Base-by-base conservation (phyloP, 2,797 vertebrate genomes). In the Mareca penelope region DNA sequence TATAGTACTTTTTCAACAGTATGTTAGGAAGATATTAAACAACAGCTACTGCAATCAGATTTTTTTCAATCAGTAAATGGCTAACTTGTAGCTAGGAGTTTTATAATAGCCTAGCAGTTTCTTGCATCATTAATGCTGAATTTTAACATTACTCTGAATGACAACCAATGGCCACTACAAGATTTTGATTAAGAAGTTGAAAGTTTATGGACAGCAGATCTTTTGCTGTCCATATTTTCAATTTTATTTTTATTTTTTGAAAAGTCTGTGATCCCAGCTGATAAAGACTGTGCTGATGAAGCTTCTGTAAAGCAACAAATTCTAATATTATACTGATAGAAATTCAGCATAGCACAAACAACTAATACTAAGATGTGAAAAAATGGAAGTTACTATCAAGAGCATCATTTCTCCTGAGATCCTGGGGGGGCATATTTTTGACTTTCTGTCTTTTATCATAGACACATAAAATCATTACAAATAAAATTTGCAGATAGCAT, bases 381-480 rank as follows among this genome's bases (percentile, higher is more conserved):
- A 89, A 92, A 72, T 39, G 22, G 39, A 92, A 93, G 50, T 42
- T 55, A 72, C 37, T 69, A 29, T 5, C 44, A 22, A 84, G 65
- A 61, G 64, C 24, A 40, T 15, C 17, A 50, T 63, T 85, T 88
- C 78, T 90, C 33, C 28, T 61, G 75, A 79, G 28, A 89, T 84
- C 11, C 28, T 1, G 39, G 0, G 7, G 16, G 61, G 42, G 28
- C n/a, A 23, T 72, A 65, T 57, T 91, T 94, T 91, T 85, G 52
- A 88, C 33, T 24, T 89, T 22, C 59, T n/a, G 26, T 44, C 60
- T 73, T 80, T 85, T 91, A 85, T 61, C 60, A 63, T 82, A 71
- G 84, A 89, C 77, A 64, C 53, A 67, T 50, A 73, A 85, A 82
- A 89, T 73, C 60, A 82, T 89, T 63, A 82, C 75, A 82, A 39